Evolutionary conservation across 2,113 vertebrate genomes (phyloP), one percentile per base, ranked within the genome.

Genomic region (human): DNA sequence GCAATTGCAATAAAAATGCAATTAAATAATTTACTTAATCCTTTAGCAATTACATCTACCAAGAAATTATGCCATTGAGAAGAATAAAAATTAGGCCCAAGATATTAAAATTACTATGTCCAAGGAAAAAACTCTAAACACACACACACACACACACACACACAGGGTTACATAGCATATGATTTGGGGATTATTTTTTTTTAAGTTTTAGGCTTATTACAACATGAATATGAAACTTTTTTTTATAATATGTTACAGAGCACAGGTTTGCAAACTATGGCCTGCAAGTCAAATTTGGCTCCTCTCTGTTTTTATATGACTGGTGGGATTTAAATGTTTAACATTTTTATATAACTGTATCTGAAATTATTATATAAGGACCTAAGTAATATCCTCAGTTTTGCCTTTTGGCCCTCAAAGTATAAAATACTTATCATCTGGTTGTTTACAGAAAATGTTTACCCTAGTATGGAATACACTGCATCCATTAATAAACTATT

Each of bases 11-110:
- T 80, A 95, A 95, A 88, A 27, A 52, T 90, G 78, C 89, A 93
- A 82, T 59, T 93, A 95, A 2, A 43, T 81, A 25, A 8, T 89
- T 98, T 97, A 81, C 35, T 91, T 96, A 75, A 9, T 96, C 52
- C 30, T 82, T 97, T 96, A 45, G 14, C 86, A 94, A 88, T 82
- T 83, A 81, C 1, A 75, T 45, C 79, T 97, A 40, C 52, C 43
- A 96, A 94, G 27, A 87, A 94, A 79, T 61, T 95, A 43, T 27
- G 79, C 85, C 38, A 90, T 0, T 1, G 1, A 92, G 14, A 55
- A 12, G 18, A 93, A 89, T 73, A 96, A 95, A 48, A 27, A 57
- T 32, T 0, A 1, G 52, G 5, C 76, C 81, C 87, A n/a, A 52
- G 38, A 61, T 68, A 61, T 83, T 94, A 72, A 95, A 90, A 93